Evolutionary conservation across 2,113 vertebrate species (phyloP).

Genomic region (Cricetomys ansorgei): DNA sequence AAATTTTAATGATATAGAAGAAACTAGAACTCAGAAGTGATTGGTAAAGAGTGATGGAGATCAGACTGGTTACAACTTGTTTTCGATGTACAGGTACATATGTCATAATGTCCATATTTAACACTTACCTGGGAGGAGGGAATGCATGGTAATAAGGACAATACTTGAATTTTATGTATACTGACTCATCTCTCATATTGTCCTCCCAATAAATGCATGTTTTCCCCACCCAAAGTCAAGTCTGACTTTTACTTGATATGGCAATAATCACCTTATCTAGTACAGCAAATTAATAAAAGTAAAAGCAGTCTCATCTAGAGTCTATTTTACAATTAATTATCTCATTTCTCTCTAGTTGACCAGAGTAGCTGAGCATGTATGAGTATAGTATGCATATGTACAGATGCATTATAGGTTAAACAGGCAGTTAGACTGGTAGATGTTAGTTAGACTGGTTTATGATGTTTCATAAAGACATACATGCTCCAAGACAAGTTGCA

Average conservation of each 20-base stretch:
- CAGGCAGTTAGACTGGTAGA: neutral
- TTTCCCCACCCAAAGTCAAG: slow-evolving; percentile 68
- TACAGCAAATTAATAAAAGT: slow-evolving; percentile 73
- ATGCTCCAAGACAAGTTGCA: slow-evolving; percentile 70
- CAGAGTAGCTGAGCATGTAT: slow-evolving; percentile 55
- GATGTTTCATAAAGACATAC: slow-evolving; percentile 78
- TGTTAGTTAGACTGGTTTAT: slow-evolving; percentile 61
- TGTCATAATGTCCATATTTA: slow-evolving; percentile 89
- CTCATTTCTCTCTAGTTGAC: slow-evolving; percentile 42
- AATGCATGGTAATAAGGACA: slow-evolving; percentile 73
- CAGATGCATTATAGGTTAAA: neutral
- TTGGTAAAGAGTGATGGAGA: slow-evolving; percentile 91
- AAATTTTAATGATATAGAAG: slow-evolving; percentile 95
- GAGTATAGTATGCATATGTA: neutral
- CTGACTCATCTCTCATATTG: neutral
- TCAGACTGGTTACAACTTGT: slow-evolving; percentile 93
- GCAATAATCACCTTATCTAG: slow-evolving; percentile 80
- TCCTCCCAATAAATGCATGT: neutral
- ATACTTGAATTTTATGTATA: neutral
- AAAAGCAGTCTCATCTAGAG: slow-evolving; percentile 57
- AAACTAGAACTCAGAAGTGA: slow-evolving; percentile 91
- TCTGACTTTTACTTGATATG: slow-evolving; percentile 66
- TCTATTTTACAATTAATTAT: slow-evolving; percentile 14
- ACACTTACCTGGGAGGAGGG: slow-evolving; percentile 75
- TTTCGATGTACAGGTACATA: slow-evolving; percentile 95